A percentile compares a stretch with the other conserved stretches of the same genome.
These are phyloP conservation scores for Brachionus angularis DNA, from an alignment of 1,140 invertebrate species.

Conservation along the genomic window DNA sequence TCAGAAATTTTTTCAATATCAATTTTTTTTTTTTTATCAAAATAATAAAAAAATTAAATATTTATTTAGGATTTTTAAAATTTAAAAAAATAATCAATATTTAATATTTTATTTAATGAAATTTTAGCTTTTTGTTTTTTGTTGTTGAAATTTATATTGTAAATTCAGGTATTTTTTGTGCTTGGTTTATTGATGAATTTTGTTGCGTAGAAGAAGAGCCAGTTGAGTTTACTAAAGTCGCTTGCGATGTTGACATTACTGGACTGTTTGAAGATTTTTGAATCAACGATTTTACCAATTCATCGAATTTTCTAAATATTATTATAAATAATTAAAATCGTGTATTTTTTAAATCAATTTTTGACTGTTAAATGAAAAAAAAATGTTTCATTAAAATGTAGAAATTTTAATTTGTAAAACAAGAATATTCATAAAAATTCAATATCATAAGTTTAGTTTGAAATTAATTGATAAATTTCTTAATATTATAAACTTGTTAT, in stretches of 20 bases:
- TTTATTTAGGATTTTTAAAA: too few relatives aligned
- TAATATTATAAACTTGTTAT: too few relatives aligned
- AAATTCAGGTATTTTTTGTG: background rate
- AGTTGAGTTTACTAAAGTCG: background rate
- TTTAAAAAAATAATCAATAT: background rate
- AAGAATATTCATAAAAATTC: too few relatives aligned
- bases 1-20: too few relatives aligned
- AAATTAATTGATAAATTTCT: too few relatives aligned
- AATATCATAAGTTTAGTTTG: too few relatives aligned
- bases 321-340: background rate
- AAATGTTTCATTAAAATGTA: too few relatives aligned
- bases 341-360: background rate
- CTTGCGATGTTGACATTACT: background rate
- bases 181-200: background rate
- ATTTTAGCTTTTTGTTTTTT: too few relatives aligned
- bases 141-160: conserved; percentile 27
- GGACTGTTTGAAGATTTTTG: background rate
- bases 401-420: too few relatives aligned
- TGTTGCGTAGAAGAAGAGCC: background rate
- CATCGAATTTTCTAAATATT: conserved; percentile 20
- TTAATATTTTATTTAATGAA: too few relatives aligned
- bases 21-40: too few relatives aligned
- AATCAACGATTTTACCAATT: conserved; percentile 1
- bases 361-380: background rate
- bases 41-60: too few relatives aligned